A percentile compares a stretch with the other conserved stretches of the same genome.
These are phyloP conservation scores for Orchesellides sinensis DNA, from an alignment of 2,888 invertebrate species.

Conservation along the genomic window DNA sequence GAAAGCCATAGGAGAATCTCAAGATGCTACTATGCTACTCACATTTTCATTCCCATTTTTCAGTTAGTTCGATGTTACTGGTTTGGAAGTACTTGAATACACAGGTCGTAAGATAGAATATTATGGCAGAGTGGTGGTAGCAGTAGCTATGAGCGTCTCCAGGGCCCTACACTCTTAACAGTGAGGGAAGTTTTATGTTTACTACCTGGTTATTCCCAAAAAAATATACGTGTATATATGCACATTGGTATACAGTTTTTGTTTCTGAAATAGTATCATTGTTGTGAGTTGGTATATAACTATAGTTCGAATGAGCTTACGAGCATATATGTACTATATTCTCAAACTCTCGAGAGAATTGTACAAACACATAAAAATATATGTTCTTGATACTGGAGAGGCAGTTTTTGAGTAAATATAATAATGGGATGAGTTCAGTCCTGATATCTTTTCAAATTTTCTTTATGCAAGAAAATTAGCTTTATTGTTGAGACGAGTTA, in stretches of 20 bases:
- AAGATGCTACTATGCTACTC: no score
- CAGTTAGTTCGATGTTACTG: background rate
- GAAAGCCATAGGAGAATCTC: no score
- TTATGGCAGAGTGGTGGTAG: background rate
- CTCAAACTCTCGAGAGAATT: slow-evolving; percentile 21
- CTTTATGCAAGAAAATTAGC: no score
- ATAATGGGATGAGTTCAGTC: slow-evolving; percentile 1
- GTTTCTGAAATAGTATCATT: background rate
- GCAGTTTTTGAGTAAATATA: background rate
- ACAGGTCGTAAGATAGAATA: no score
- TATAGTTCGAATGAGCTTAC: background rate
- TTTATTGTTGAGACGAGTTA: no score
- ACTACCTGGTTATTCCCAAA: slow-evolving; percentile 34
- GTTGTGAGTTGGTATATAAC: background rate
- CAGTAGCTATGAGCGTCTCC: slow-evolving; percentile 21
- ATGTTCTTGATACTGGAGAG: background rate
- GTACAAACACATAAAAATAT: background rate
- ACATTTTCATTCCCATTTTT: slow-evolving; percentile 21
- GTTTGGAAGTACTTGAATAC: no score
- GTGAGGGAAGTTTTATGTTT: slow-evolving; percentile 38
- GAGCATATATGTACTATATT: no score
- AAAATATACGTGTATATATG: background rate
- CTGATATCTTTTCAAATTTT: no score
- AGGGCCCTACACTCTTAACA: slow-evolving; percentile 23
- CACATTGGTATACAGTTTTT: background rate